Percentiles rank a stretch among this genome's conserved stretches.
These are phyloP conservation scores for Anableps anableps DNA, from an alignment of 2,797 vertebrate species.

Conservation along the genomic window DNA sequence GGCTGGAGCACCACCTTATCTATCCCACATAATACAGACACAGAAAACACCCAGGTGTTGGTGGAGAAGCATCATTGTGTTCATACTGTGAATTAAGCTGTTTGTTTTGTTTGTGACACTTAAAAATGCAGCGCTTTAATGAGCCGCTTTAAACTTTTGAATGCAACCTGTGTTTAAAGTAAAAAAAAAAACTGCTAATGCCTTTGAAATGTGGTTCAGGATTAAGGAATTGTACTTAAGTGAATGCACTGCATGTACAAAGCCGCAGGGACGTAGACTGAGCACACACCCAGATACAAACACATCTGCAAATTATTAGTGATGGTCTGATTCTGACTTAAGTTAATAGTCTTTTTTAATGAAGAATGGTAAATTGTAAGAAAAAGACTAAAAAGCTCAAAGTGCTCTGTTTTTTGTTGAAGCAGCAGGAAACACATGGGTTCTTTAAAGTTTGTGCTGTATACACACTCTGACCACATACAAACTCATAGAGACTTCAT, in stretches of 20 bases:
- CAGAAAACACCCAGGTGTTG: not conserved
- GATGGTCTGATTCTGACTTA: conserved; percentile 52
- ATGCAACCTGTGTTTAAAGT: not conserved
- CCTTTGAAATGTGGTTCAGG: not conserved
- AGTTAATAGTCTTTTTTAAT: conserved; percentile 60
- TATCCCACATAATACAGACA: no score
- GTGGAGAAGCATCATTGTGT: not conserved
- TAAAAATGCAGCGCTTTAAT: not conserved
- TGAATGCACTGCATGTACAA: conserved; percentile 15
- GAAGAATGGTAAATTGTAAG: conserved; percentile 50
- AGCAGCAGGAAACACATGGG: conserved; percentile 54
- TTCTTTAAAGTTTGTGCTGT: conserved; percentile 54
- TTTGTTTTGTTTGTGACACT: not conserved
- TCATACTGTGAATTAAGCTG: not conserved
- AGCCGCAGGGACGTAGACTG: conserved; percentile 11
- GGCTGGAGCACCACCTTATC: no score
- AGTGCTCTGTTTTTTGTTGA: conserved; percentile 51
- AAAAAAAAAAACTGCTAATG: conserved; percentile 2
- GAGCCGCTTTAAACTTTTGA: not conserved
- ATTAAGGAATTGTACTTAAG: conserved; percentile 8
- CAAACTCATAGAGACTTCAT: conserved; percentile 57
- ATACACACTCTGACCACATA: conserved; percentile 57
- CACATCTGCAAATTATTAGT: conserved; percentile 71
- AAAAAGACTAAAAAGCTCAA: conserved; percentile 27
- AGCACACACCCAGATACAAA: conserved; percentile 24